A percentile compares a stretch with the other conserved stretches of the same genome.
Conservation (phyloP, 2,888 invertebrate species). For the Caenorhabditis imperialis region DNA sequence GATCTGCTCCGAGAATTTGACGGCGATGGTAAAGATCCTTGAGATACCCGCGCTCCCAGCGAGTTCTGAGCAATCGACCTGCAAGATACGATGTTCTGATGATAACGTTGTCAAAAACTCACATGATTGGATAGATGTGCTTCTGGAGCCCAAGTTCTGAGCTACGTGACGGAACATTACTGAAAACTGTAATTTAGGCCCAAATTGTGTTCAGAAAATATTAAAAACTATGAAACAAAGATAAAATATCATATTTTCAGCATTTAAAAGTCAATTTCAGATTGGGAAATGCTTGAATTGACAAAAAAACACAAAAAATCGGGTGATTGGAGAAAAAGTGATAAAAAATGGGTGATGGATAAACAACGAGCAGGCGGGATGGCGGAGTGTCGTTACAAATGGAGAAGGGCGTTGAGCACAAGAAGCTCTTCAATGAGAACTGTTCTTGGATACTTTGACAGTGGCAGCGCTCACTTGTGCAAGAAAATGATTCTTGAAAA, state of each 20-base stretch:
- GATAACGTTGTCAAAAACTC: conserved; percentile 24
- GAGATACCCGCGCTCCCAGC: conserved; percentile 73
- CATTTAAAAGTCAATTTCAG: not conserved
- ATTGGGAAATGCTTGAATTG: conserved; percentile 5
- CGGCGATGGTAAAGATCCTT: conserved; percentile 76
- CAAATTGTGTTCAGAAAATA: not conserved
- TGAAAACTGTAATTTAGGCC: conserved; percentile 8
- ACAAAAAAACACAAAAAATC: conserved; percentile 11
- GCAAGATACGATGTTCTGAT: conserved; percentile 6
- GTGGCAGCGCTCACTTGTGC: too few relatives aligned
- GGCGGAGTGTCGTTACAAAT: conserved; percentile 24
- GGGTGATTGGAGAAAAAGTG: conserved; percentile 2
- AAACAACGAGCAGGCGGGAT: conserved; percentile 19
- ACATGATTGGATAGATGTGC: conserved; percentile 52
- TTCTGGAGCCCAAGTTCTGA: conserved; percentile 49
- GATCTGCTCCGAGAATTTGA: conserved; percentile 72
- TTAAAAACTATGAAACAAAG: not conserved
- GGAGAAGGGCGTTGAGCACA: too few relatives aligned
- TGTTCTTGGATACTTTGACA: too few relatives aligned
- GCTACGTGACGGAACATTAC: conserved; percentile 56
- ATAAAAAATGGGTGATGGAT: not conserved
- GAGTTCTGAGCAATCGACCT: conserved; percentile 64
- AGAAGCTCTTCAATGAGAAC: too few relatives aligned
- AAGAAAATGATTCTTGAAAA: too few relatives aligned
- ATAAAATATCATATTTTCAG: not conserved